Evolutionary conservation across 2,797 vertebrate genomes (phyloP), one percentile per base, ranked within the genome.

Genomic region (Smutsia temminckii): DNA sequence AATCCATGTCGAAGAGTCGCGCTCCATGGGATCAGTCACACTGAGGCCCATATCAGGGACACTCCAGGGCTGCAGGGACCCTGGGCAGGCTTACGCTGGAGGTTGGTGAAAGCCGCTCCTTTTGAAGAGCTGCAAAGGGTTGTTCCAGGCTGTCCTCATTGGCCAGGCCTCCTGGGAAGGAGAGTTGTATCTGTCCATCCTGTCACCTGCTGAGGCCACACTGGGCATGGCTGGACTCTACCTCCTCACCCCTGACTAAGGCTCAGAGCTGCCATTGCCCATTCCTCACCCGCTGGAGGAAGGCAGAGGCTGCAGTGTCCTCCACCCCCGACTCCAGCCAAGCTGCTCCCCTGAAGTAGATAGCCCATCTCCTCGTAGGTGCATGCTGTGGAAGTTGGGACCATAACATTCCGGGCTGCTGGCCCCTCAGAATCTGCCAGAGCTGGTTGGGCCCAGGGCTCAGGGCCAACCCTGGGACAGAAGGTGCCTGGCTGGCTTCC

Each of bases 51-150:
- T 8, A 37, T 23, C 86, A 57, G 17, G 16, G 49, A 4, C 13
- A 3, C 55, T 79, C 37, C 88, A 34, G 81, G 64, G 64, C 89
- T 89, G 25, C n/a, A 21, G 66, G 66, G 53, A 11, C 25, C 42
- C 42, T 16, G 25, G 42, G 42, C 46, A 77, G 95, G 61, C 96
- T 98, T 98, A 98, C 98, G 0, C 40, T 93, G 29, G 94, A 49
- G 16, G 78, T 94, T 87, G 96, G 86, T 0, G 93, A 94, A 69
- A 93, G 94, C 25, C 37, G 95, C 5, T 74, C 91, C 92, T 90
- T 97, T 61, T 95, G 95, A 87, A 0, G 66, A 21, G 75, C 11
- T 32, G 5, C 25, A 0, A 91, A 91, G 3, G 97, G 78, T 51
- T 95, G 94, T 27, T 74, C 93, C 14, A 16, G 92, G 53, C 64